Base-by-base conservation (phyloP, 2,888 invertebrate genomes). In the Heliconius aoede region DNA sequence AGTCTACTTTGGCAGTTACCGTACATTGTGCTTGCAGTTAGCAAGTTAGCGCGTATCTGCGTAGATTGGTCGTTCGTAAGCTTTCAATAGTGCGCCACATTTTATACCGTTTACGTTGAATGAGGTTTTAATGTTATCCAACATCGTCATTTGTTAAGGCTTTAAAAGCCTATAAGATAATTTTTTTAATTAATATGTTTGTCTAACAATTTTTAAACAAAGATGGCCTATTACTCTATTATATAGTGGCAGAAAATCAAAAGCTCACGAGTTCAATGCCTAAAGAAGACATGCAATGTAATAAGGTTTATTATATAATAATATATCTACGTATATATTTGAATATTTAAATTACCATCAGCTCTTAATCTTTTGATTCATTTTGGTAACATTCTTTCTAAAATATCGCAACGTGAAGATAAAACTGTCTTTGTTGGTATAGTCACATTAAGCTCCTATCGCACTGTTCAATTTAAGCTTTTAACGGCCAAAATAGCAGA, bases 1-100 rank as follows among this genome's bases (percentile, higher is more conserved):
- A 40, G 28, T 74, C 60, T 60, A 74, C 58, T 74, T 74, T 24
- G 28, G 60, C 67, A 68, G 67, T 74, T 74, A 68, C 67, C 67
- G 60, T 68, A 68, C 58, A 46, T 68, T 46, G 74, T 68, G 67
- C 68, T 74, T 46, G 74, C 68, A 68, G 58, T 28, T 67, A 28
- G 60, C 28, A 60, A 67, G 24, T 68, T 74, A 18, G 1, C 15
- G 46, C 15, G 5, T 18, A 46, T 18, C 18, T 18, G 55, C 68
- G 30, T 18, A 55, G 68, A 46, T 74, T 51, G 15, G 46, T 68
- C 61, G 60, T 46, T 61, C 32, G 74, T 67, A 68, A 68, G 61
- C 68, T 74, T 60, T 68, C 40, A 68, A 68, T 67, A 30, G 28
- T 24, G n/a, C n/a, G 15, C 30, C 13, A n/a, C 1, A 69, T 55